phyloP scores from a whole-genome alignment of 2,113 vertebrate species.

The Ciconia maguari region DNA sequence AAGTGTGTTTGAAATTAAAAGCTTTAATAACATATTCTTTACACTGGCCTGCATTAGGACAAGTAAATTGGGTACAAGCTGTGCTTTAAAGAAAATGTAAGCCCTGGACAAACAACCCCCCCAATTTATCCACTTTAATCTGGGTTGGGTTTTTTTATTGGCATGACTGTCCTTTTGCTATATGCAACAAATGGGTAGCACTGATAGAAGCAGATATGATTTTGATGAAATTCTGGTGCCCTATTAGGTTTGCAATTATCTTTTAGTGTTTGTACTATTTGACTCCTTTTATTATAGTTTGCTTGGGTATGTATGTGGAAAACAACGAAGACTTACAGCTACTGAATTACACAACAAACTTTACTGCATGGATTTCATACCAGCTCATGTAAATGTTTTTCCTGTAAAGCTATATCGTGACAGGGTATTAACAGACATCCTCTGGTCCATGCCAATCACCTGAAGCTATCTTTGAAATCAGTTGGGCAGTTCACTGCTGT shows the following conservation, averaged over 20 bases:
- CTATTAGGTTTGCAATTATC: not conserved
- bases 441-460: not conserved
- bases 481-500: not conserved
- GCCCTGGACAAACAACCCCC: not conserved
- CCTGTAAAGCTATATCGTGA: not conserved
- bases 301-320: not conserved
- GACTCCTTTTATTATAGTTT: not conserved
- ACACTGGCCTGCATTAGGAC: conserved; percentile 14
- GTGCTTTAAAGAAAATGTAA: not conserved
- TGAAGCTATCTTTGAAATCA: not conserved
- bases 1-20: conserved; percentile 40
- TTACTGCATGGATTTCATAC: not conserved
- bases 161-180: not conserved
- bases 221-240: not conserved
- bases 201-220: not conserved
- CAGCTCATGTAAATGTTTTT: not conserved
- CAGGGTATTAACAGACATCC: not conserved
- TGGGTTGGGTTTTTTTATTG: not conserved
- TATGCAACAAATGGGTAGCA: not conserved
- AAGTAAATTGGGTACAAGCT: not conserved
- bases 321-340: not conserved
- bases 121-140: not conserved
- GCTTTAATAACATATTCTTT: conserved; percentile 11
- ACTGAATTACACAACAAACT: not conserved
- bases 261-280: not conserved